Evolutionary conservation across 2,797 vertebrate genomes (phyloP), one percentile per base, ranked within the genome.

Genomic region (Anolis apletophallus): DNA sequence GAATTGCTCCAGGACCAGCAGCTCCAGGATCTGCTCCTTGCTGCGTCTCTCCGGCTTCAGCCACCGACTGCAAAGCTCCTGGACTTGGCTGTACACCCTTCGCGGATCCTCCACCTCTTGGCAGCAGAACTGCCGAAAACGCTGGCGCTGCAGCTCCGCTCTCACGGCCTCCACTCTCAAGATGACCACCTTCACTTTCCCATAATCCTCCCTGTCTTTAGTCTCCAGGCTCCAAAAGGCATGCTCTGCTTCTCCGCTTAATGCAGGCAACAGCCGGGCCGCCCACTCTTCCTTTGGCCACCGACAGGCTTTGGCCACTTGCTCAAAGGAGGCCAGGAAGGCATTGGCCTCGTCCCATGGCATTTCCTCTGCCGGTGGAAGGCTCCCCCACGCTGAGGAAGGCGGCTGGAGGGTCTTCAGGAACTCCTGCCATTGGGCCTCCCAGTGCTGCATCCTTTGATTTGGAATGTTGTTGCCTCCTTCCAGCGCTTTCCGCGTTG

Each of bases 1-100:
- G 64, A 81, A 81, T 64, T 81, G 80, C 64, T 81, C 80, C 46
- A 81, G 46, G 46, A 81, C 52, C 46, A 81, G 80, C 80, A 81
- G n/a, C 64, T 81, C 80, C 80, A 81, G 46, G 80, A 81, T 81
- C 64, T 81, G 80, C 64, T 81, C 80, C 46, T 81, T 81, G 29
- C 64, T 77, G 57, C 3, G 76, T 84, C 13, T 77, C 77, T 64
- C 61, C 5, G 61, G 61, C 61, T 64, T 64, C 61, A 64, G 61
- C 61, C 61, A 64, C 26, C 1, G 77, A 67, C 78, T 79, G 8
- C 40, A 84, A 67, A 88, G 73, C 77, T 91, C 85, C 73, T 78
- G 79, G 32, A 89, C 54, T 59, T 61, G 84, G 69, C 77, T 85
- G 57, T 88, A 86, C 36, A 61, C 81, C 87, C 87, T 72, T 3